Evolutionary conservation across 2,797 vertebrate species (phyloP).

Genomic region (Chromobotia macracanthus): DNA sequence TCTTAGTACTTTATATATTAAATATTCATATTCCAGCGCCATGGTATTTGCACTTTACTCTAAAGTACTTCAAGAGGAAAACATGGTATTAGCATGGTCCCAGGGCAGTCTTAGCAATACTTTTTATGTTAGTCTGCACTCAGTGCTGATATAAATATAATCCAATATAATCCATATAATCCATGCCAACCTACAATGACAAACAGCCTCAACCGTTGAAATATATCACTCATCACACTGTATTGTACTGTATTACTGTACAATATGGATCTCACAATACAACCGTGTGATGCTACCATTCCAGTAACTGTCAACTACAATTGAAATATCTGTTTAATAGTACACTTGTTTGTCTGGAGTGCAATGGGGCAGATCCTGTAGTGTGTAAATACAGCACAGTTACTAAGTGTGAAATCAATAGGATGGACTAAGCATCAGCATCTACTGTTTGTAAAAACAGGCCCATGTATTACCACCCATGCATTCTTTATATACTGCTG

Average conservation of each 20-base stretch:
- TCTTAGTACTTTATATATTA: no score
- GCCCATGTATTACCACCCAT: neutral
- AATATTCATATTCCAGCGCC: no score
- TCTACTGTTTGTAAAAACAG: constrained; percentile 29
- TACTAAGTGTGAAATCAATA: constrained; percentile 42
- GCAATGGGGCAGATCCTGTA: neutral
- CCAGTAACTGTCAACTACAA: neutral
- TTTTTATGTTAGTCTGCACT: no score
- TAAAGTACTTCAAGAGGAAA: no score
- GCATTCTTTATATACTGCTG: neutral
- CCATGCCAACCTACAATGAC: neutral
- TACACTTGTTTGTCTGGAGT: neutral
- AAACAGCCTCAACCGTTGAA: neutral
- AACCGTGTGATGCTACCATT: neutral
- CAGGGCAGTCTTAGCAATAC: no score
- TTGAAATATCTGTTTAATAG: neutral
- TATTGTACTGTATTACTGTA: no score
- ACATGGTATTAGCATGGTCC: no score
- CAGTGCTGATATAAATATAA: neutral
- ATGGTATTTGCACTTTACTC: no score
- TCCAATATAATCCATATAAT: neutral
- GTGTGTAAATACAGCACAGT: constrained; percentile 17
- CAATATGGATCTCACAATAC: neutral
- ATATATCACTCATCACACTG: neutral
- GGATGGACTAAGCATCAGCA: constrained; percentile 32